Evolutionary conservation across 1,140 invertebrate genomes (phyloP), one percentile per base, ranked within the genome.

Genomic region (Drosophila elegans): DNA sequence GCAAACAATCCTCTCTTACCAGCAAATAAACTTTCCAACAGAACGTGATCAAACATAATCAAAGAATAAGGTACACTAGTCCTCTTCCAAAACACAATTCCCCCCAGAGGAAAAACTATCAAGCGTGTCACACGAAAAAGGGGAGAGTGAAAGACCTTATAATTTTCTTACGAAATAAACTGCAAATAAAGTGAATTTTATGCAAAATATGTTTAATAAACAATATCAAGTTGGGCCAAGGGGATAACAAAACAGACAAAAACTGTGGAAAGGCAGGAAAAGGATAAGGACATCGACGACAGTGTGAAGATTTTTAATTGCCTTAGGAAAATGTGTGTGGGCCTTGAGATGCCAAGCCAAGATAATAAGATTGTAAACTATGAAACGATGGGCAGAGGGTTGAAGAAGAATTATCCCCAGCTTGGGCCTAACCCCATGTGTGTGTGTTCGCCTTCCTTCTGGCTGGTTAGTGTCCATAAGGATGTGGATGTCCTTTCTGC

Each of bases 321-420:
- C 83, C 83, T 77, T 73, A 61, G 60, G 60, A 83, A 62, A 68
- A 36, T 53, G 48, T 72, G 63, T 52, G 45, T 59, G 72, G 79
- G 60, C 68, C 57, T 63, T 72, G 64, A 80, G 80, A 84, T 84
- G 77, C 72, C 79, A 66, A 66, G 75, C 66, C 42, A 61, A 76
- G 84, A 88, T 89, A 89, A 88, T 88, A 88, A 88, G 83, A 88
- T 88, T 88, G 84, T 83, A 88, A 88, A 86, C 83, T 82, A 83
- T 88, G 55, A 76, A 75, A 68, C 71, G 80, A 76, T 49, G 52
- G 69, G 46, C 36, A 16, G 61, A 13, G 34, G 36, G 39, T 64
- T 67, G 52, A 25, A 27, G 49, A 44, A 53, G 62, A 67, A 63
- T 60, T 78, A 63, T 85, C 53, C 41, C 42, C 39, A 63, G 64